Percentiles rank a stretch among this genome's conserved stretches.
Conservation (phyloP, 2,888 invertebrate genomes). For the Drosophila neotestacea region DNA sequence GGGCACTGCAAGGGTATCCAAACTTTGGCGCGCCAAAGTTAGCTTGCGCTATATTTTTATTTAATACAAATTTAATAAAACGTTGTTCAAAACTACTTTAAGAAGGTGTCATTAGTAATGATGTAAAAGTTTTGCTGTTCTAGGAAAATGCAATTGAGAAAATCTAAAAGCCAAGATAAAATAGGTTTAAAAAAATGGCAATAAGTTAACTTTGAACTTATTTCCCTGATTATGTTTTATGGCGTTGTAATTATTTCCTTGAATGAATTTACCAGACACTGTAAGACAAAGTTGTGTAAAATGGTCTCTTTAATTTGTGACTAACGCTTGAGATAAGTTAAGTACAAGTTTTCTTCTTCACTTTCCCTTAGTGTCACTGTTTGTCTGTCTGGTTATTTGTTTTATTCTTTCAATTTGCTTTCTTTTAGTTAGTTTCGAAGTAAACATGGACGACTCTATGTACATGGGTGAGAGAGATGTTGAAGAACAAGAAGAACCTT, state of each 20-base stretch:
- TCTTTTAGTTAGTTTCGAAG: constrained; percentile 56
- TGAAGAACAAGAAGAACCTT: constrained; percentile 8
- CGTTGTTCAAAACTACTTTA: no score
- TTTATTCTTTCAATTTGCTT: constrained; percentile 59
- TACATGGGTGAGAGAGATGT: constrained; percentile 24
- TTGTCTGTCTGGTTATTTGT: constrained; percentile 32
- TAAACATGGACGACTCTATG: constrained; percentile 42
- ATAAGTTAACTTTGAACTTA: constrained; percentile 1
- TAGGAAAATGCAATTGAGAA: background rate
- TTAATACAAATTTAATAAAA: no score
- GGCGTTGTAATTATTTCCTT: constrained; percentile 20
- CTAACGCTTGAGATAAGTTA: constrained; percentile 14
- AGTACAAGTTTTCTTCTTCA: constrained; percentile 22
- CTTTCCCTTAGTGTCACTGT: background rate
- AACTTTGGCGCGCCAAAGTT: no score
- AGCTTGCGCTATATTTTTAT: no score
- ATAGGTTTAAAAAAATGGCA: background rate
- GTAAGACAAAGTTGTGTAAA: constrained; percentile 38
- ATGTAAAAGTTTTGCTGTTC: background rate
- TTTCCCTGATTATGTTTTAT: constrained; percentile 24
- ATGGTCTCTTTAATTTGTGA: constrained; percentile 32
- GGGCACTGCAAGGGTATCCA: no score
- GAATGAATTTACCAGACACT: constrained; percentile 40
- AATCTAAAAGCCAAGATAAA: background rate
- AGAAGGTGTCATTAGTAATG: background rate